A percentile compares a stretch with the other conserved stretches of the same genome.
These are phyloP conservation scores for Molorchus minor DNA, from an alignment of 2,888 invertebrate species.

Conservation along the genomic window DNA sequence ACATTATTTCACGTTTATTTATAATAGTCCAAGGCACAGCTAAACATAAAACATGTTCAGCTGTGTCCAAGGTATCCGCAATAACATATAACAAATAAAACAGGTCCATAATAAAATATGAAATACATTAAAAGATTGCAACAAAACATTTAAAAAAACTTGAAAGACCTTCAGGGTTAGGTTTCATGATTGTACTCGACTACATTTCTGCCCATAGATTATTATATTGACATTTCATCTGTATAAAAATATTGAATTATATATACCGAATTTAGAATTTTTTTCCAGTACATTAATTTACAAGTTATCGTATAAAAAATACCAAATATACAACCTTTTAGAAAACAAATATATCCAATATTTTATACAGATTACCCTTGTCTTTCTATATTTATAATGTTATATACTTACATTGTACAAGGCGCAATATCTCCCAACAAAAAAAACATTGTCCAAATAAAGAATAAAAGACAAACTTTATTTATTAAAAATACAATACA, in stretches of 20 bases:
- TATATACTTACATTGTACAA: constrained; percentile 5
- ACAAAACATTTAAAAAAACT: constrained; percentile 16
- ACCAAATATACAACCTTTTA: constrained; percentile 24
- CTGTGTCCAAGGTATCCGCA: too few species aligned
- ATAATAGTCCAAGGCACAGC: too few species aligned
- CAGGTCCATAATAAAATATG: constrained; percentile 20
- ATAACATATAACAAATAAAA: constrained; percentile 22
- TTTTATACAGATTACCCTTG: constrained; percentile 27
- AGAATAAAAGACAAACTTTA: too few species aligned
- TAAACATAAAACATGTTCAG: too few species aligned
- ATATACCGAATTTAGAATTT: constrained; percentile 15
- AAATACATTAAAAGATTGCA: constrained; percentile 24
- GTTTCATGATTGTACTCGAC: constrained; percentile 17
- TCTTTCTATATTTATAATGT: neutral
- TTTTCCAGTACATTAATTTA: constrained; percentile 20
- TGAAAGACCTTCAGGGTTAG: constrained; percentile 2
- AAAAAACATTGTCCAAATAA: too few species aligned
- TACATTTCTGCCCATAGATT: neutral
- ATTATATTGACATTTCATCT: constrained; percentile 10
- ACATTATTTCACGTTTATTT: constrained; percentile 2
- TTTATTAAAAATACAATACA: too few species aligned
- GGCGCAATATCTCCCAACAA: too few species aligned
- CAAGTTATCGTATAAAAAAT: constrained; percentile 16
- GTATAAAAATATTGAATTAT: constrained; percentile 20
- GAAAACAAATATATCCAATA: constrained; percentile 23